Evolutionary conservation across 2,888 invertebrate species (phyloP), one percentile per base, ranked within the genome.

Genomic region (Nowickia ferox): DNA sequence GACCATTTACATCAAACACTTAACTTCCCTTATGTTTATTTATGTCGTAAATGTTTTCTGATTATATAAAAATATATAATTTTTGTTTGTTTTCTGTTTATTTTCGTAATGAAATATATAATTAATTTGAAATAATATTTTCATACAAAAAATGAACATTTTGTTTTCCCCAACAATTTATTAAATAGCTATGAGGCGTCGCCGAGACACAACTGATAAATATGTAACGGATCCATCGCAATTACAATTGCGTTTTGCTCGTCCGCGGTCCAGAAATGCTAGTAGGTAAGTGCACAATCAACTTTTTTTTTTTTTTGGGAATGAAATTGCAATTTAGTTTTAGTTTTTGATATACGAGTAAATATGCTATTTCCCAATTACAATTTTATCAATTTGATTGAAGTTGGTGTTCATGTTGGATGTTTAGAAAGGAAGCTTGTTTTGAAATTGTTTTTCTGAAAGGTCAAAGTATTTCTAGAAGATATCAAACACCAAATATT

Each of bases 191-290:
- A 96, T 96, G 59, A 93, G 97, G 53, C 94, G 97, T 22, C 94
- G 96, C 57, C 94, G 97, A 46, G 95, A 97, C 89, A 95, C 96
- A 89, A 94, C 94, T 81, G 97, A 97, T 87, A 97, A 97, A 93
- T 97, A 97, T 93, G 96, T 97, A 40, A 95, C 96, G 42, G 97
- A 97, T 93, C 96, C 96, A 86, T 95, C 96, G 85, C 97, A 97
- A 91, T 93, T 97, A 89, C 96, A 96, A 93, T 94, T 97, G 89
- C 94, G 96, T 85, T 97, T 97, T 93, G 95, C 96, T 90, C 93
- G 97, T 88, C 96, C 96, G n/a, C 90, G 95, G 84, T 94, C 94
- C 88, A 91, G 93, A 71, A 91, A 90, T 63, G 88, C 89, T 9
- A 91, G 90, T 86, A 91, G 93, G 93, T 93, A 90, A 88, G 89